A percentile compares a stretch with the other conserved stretches of the same genome.
Conservation (phyloP, 23 tunicate genomes). For the Oikopleura vanhoeffeni region DNA sequence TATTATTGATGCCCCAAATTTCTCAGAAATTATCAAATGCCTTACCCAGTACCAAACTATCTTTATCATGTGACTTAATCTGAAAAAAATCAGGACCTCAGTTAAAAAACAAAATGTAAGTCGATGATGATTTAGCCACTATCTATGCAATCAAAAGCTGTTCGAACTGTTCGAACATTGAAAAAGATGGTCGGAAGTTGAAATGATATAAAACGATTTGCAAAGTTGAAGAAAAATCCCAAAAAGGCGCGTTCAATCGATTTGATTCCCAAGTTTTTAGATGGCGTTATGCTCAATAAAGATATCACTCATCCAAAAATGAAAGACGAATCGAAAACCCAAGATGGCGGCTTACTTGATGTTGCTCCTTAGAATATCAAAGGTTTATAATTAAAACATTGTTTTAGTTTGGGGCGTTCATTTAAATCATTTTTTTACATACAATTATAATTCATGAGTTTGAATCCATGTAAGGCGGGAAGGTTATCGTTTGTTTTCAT, state of each 20-base stretch:
- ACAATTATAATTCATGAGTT: background rate
- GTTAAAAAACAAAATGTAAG: too few relatives aligned
- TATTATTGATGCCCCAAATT: too few relatives aligned
- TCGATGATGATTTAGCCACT: slow-evolving; percentile 70
- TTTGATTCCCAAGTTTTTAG: slow-evolving; percentile 47
- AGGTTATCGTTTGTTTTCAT: too few relatives aligned
- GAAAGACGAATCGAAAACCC: slow-evolving; percentile 86
- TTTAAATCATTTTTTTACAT: background rate
- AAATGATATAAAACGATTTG: slow-evolving; percentile 84
- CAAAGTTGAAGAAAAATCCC: slow-evolving; percentile 69
- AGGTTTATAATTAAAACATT: slow-evolving; percentile 22
- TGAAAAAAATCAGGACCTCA: too few relatives aligned
- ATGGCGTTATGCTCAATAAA: slow-evolving; percentile 93
- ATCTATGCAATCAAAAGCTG: slow-evolving; percentile 92
- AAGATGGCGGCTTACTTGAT: slow-evolving; percentile 50
- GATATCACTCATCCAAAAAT: slow-evolving; percentile 88
- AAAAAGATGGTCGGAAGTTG: slow-evolving; percentile 52
- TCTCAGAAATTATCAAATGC: too few relatives aligned
- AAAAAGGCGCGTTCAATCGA: slow-evolving; percentile 14
- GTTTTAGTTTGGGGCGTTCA: background rate
- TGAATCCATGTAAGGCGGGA: too few relatives aligned
- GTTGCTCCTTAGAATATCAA: slow-evolving; percentile 80
- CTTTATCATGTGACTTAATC: too few relatives aligned
- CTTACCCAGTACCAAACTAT: too few relatives aligned
- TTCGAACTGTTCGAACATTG: slow-evolving; percentile 45